Evolutionary conservation across 2,888 invertebrate genomes (phyloP), one percentile per base, ranked within the genome.

Genomic region (Stenchaetothrips biformis): DNA sequence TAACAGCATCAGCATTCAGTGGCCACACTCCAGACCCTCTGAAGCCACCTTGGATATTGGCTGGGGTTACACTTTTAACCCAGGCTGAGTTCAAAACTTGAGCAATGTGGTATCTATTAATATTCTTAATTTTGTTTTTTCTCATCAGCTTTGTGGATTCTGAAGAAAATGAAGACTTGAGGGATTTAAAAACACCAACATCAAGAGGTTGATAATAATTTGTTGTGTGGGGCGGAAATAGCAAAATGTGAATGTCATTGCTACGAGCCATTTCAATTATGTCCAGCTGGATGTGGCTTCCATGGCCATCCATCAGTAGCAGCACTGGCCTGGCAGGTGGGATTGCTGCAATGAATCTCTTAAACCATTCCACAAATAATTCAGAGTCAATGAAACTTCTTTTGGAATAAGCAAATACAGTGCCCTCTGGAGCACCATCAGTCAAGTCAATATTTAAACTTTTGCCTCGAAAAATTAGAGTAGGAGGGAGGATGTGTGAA

Each of bases 401-500:
- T 16, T 53, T 53, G 16, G 53, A 53, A 53, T 53, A 53, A 53
- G 53, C 53, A 53, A 53, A 53, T 13, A 53, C 53, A 53, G 53
- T 53, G 53, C 53, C 53, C 53, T 53, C 53, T 13, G 53, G 53
- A 2, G 9, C 53, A 53, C 53, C 53, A 3, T 53, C 53, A 53
- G 53, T 53, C 53, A 53, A 53, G 9, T 53, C 16, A 1, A 53
- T 13, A 53, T 53, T 53, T 6, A 53, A 16, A 53, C 13, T 13
- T 16, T 53, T 1, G 9, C 53, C 53, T 53, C 53, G 53, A 82
- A 79, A 82, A 79, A 81, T 82, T 78, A 81, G 79, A 80, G 81
- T 81, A 6, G 82, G 81, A 74, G 82, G 81, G 78, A 82, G 80
- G 79, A 81, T 81, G 77, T 81, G 53, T 3, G 13, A 13, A 16